phyloP scores from a whole-genome alignment of 2,888 invertebrate species.

The Liposcelis brunnea region DNA sequence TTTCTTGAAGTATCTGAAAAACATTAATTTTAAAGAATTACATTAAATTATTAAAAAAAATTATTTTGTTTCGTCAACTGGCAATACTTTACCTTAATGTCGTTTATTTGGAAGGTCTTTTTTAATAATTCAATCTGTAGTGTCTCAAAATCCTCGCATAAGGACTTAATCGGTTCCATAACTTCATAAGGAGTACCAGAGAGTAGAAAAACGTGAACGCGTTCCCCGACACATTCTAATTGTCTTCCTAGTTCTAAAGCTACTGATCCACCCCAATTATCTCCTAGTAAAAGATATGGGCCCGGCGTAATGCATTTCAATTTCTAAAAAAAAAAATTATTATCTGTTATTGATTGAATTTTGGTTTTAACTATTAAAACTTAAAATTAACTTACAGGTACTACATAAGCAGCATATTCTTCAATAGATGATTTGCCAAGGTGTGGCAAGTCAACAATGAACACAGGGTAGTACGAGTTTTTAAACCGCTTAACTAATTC shows the following conservation, averaged over 20 bases:
- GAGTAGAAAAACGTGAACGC: conserved; percentile 12
- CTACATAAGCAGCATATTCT: neutral
- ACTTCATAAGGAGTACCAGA: conserved; percentile 12
- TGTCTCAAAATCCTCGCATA: too few species aligned
- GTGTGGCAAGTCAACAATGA: neutral
- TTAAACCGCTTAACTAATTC: neutral
- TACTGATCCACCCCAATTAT: conserved; percentile 39
- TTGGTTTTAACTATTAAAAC: neutral
- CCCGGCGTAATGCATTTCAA: conserved; percentile 18
- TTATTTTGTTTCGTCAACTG: too few species aligned
- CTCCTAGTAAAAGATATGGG: conserved; percentile 35
- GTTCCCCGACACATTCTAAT: conserved; percentile 19
- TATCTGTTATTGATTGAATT: neutral
- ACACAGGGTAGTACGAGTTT: neutral
- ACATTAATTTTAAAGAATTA: too few species aligned
- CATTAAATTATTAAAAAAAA: too few species aligned
- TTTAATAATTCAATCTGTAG: too few species aligned
- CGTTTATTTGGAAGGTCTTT: too few species aligned
- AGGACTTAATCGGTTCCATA: too few species aligned
- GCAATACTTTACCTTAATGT: too few species aligned
- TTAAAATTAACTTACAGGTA: neutral
- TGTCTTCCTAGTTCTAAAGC: conserved; percentile 38
- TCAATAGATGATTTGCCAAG: neutral
- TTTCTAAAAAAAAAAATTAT: conserved; percentile 9
- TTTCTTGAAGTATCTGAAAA: too few species aligned